phyloP scores from a whole-genome alignment of 1,140 invertebrate species.

The Cotesia glomerata region DNA sequence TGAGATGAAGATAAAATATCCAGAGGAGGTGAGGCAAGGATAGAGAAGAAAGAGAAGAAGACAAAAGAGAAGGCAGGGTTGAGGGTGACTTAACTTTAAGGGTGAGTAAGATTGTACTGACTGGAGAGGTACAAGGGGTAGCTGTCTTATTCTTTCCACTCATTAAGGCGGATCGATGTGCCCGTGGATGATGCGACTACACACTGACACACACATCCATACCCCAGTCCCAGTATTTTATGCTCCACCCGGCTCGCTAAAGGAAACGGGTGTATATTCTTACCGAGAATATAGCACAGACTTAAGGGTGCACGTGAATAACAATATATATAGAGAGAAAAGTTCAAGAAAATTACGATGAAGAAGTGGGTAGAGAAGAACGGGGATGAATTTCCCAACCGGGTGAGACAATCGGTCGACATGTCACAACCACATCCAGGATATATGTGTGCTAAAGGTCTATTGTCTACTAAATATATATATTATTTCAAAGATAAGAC shows the following conservation, averaged over 20 bases:
- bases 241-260: conserved; percentile 21
- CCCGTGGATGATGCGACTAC: conserved; percentile 49
- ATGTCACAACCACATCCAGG: background rate
- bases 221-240: background rate
- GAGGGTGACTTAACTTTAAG: background rate
- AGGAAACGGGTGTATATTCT: conserved; percentile 33
- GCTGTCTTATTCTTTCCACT: conserved; percentile 65
- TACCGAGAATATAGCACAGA: background rate
- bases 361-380: background rate
- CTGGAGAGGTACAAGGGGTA: conserved; percentile 34
- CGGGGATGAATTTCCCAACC: background rate
- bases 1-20: conserved; percentile 30
- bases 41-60: conserved; percentile 22
- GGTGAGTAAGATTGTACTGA: too few species aligned
- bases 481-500: too few species aligned
- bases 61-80: conserved; percentile 20
- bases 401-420: conserved; percentile 8
- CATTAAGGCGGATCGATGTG: conserved; percentile 65
- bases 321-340: too few species aligned
- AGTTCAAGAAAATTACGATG: background rate
- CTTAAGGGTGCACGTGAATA: too few species aligned
- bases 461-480: too few species aligned
- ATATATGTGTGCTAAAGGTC: too few species aligned
- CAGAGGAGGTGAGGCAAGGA: background rate
- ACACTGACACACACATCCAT: background rate